Percentiles rank a stretch among this genome's conserved stretches.
Conservation (phyloP, 1,140 invertebrate species). For the Neodiprion pinetum region DNA sequence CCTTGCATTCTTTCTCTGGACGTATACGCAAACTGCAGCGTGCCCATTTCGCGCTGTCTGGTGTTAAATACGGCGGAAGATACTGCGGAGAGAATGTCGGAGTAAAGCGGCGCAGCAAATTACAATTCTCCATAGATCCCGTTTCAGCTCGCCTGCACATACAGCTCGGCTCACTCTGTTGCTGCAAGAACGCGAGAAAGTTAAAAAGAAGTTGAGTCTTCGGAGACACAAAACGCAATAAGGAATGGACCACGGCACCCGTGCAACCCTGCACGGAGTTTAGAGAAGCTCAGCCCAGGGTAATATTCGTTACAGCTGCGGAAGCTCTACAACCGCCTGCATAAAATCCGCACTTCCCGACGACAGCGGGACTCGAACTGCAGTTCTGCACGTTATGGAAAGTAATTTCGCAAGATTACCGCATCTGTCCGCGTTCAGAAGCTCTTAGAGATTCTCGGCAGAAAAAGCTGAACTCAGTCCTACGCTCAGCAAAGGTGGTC, state of each 20-base stretch:
- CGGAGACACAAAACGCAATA: conserved; percentile 8
- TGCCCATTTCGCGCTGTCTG: background rate
- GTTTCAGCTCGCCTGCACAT: background rate
- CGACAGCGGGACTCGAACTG: background rate
- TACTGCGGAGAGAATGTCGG: background rate
- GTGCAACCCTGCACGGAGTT: background rate
- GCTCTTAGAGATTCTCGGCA: background rate
- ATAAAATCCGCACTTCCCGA: background rate
- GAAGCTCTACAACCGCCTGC: background rate
- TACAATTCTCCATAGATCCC: conserved; percentile 5
- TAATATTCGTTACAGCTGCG: conserved; percentile 7
- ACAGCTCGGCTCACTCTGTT: background rate
- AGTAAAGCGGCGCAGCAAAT: background rate
- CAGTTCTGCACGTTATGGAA: background rate
- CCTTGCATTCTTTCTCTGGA: background rate
- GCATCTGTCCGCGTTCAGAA: background rate
- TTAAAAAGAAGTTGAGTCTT: background rate
- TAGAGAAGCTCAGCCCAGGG: too few relatives aligned
- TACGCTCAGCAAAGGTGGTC: too few relatives aligned
- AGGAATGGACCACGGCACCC: background rate
- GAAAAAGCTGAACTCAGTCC: background rate
- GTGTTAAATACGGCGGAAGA: background rate
- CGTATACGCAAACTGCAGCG: background rate
- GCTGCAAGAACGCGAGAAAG: too few relatives aligned
- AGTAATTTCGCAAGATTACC: conserved; percentile 11